These are phyloP conservation scores for Pipa parva DNA, from an alignment of 2,113 vertebrate species.

Conservation along the genomic window DNA sequence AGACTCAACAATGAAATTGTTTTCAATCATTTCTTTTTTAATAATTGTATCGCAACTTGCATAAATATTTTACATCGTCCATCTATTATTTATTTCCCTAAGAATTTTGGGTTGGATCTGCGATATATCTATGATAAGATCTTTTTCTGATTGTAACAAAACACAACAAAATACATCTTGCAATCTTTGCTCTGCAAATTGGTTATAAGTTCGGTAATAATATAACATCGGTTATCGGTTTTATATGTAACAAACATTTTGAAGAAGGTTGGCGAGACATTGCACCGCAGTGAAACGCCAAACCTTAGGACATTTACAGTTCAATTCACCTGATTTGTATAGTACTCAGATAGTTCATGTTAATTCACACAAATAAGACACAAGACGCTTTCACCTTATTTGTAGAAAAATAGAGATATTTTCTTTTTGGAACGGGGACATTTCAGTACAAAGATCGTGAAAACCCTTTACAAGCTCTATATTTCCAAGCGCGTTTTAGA, in stretches of 20 bases:
- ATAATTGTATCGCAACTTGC: constrained; percentile 19
- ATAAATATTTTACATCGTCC: constrained; percentile 13
- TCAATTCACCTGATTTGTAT: not conserved
- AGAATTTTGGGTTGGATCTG: not conserved
- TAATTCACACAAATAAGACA: not conserved
- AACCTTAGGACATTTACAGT: not conserved
- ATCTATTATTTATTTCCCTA: not conserved
- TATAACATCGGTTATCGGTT: no score
- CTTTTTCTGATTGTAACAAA: not conserved
- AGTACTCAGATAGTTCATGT: not conserved
- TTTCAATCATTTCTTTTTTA: constrained; percentile 3
- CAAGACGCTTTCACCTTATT: constrained; percentile 11
- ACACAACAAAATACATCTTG: not conserved
- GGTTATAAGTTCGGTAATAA: no score
- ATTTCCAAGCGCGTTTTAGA: no score
- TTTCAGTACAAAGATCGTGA: constrained; percentile 60
- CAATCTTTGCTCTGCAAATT: not conserved
- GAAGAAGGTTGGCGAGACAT: not conserved
- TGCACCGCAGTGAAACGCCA: not conserved
- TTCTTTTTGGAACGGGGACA: constrained; percentile 57
- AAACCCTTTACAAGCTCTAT: no score
- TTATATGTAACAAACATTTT: not conserved
- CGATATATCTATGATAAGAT: not conserved
- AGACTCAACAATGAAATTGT: no score
- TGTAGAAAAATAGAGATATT: constrained; percentile 77